Base-by-base conservation (phyloP, 1,140 invertebrate species). In the Drosophila punjabiensis region DNA sequence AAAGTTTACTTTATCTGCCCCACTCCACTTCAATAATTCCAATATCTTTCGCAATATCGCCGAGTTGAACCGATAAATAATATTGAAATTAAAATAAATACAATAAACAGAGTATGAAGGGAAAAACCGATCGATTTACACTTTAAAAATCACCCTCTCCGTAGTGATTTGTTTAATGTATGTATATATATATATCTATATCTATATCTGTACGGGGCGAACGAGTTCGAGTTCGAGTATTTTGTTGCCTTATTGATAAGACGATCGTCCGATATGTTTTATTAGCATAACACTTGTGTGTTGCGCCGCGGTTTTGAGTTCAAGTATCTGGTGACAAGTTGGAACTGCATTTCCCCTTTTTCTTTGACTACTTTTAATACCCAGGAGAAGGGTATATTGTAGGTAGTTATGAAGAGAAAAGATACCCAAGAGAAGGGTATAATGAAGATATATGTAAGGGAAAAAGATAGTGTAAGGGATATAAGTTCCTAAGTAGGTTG, bases 231-330 rank as follows among this genome's bases (percentile, higher is more conserved):
- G 53, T 82, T 39, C 47, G 56, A 53, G 53, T 82, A 58, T 74
- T 53, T 60, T 79, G 76, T 85, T 85, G 60, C 70, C 66, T 74
- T 52, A 50, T 63, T 85, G 85, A 89, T 89, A 89, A 89, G 79
- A 16, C 48, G 67, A 74, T 74, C 53, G 32, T 8, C 61, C 86
- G 85, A 82, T 90, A 79, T 86, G 79, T 86, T 89, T 91, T 89
- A 89, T 89, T 89, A 89, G 86, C 86, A 89, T 89, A 89, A 90
- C 86, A 89, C 86, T 89, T 89, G 86, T 89, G 86, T 90, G 86
- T 50, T 61, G 50, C 53, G 67, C 59, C 78, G 67, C 71, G 32
- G 67, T 63, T 81, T 48, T 53, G 53, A 70, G 82, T 83, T 78
- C 71, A 79, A 63, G 76, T 76, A 60, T 59, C 75, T 61, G 48